Evolutionary conservation across 2,797 vertebrate species (phyloP).

Genomic region (Alcedo atthis): DNA sequence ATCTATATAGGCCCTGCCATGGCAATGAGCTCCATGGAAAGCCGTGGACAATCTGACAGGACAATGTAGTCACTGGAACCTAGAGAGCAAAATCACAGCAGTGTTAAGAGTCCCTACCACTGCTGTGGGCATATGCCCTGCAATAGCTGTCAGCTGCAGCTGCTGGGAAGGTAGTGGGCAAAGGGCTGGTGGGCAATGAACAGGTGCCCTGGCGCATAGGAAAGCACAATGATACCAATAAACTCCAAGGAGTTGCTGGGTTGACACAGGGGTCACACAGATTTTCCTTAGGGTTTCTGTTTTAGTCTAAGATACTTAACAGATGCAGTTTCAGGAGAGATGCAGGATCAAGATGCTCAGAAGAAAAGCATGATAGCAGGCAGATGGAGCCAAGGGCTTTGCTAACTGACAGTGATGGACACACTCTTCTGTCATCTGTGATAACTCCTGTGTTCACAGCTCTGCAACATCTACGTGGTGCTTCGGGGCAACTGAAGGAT

Average conservation of each 20-base stretch:
- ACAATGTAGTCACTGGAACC: not conserved
- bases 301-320: not conserved
- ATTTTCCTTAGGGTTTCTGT: not conserved
- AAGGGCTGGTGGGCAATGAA: not conserved
- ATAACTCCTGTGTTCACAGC: not conserved
- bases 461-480: not conserved
- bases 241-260: not conserved
- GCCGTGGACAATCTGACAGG: not conserved
- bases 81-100: not conserved
- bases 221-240: not conserved
- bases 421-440: not conserved
- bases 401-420: not conserved
- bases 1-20: not conserved
- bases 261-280: not conserved
- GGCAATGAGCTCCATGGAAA: not conserved
- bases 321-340: not conserved
- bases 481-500: not conserved
- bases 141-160: not conserved
- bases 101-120: not conserved
- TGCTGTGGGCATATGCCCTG: not conserved
- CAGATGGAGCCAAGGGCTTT: not conserved
- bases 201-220: not conserved
- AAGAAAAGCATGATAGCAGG: not conserved
- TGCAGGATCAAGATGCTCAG: not conserved
- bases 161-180: not conserved